Evolutionary conservation across 2,113 vertebrate species (phyloP).

Genomic region (Bostrychus sinensis): DNA sequence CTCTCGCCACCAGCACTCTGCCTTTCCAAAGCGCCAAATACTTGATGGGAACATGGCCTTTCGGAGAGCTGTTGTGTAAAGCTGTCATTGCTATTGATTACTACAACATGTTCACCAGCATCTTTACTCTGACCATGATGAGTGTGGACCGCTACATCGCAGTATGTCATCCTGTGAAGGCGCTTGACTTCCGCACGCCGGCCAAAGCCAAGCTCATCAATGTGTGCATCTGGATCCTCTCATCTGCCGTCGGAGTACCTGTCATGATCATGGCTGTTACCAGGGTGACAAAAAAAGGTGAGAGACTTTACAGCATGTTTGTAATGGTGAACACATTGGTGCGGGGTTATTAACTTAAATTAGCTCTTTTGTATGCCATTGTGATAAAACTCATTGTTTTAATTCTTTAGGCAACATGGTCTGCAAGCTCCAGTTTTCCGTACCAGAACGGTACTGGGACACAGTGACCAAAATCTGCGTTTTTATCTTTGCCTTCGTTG

Average conservation of each 20-base stretch:
- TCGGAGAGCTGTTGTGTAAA: conserved; percentile 91
- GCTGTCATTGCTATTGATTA: conserved; percentile 93
- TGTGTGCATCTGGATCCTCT: conserved; percentile 94
- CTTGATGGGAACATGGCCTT: conserved; percentile 96
- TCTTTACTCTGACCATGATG: conserved; percentile 99
- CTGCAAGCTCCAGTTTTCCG: conserved; percentile 88
- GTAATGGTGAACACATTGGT: conserved; percentile 32
- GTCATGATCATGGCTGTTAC: conserved; percentile 94
- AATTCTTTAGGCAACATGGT: conserved; percentile 76
- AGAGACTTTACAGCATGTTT: conserved; percentile 47
- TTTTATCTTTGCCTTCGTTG: conserved; percentile 94
- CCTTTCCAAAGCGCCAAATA: conserved; percentile 97
- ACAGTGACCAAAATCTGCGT: conserved; percentile 94
- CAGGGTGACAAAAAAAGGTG: conserved; percentile 81
- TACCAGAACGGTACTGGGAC: conserved; percentile 91
- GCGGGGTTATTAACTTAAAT: conserved; percentile 44
- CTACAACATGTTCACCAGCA: conserved; percentile 99
- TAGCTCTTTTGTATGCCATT: conserved; percentile 15
- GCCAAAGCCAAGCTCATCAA: conserved; percentile 96
- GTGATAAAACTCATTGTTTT: conserved; percentile 44
- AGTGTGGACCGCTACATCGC: conserved; percentile 96
- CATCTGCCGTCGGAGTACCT: conserved; percentile 90
- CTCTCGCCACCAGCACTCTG: conserved; percentile 92
- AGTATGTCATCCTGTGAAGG: conserved; percentile 92
- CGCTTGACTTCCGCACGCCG: conserved; percentile 92